These are phyloP conservation scores for Euplexia lucipara DNA, from an alignment of 2,888 invertebrate genomes.

Conservation along the genomic window DNA sequence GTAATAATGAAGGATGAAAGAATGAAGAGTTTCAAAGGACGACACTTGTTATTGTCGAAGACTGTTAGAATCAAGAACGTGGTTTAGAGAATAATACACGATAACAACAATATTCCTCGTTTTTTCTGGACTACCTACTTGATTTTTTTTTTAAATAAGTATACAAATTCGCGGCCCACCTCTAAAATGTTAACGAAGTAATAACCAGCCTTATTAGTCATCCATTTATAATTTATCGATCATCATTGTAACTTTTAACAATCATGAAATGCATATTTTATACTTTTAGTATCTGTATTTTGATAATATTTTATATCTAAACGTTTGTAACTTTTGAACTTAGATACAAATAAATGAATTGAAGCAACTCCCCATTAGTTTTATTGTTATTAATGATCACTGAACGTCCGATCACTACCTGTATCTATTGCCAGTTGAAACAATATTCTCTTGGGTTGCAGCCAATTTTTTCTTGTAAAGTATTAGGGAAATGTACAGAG, in stretches of 20 bases:
- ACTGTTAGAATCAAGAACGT: too few relatives aligned
- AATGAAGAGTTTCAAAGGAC: too few relatives aligned
- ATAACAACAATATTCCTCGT: too few relatives aligned
- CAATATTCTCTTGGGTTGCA: slow-evolving; percentile 67
- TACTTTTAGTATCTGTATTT: slow-evolving; percentile 76
- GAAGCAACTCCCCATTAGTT: slow-evolving; percentile 59
- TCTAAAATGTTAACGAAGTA: slow-evolving; percentile 29
- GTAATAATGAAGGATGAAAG: too few relatives aligned
- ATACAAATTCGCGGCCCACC: too few relatives aligned
- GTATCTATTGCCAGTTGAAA: slow-evolving; percentile 60
- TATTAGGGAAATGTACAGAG: slow-evolving; percentile 69
- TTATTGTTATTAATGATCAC: slow-evolving; percentile 46
- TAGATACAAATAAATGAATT: slow-evolving; percentile 80
- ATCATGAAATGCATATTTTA: slow-evolving; percentile 68
- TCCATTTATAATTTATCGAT: slow-evolving; percentile 38
- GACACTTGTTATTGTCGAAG: too few relatives aligned
- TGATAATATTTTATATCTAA: slow-evolving; percentile 75
- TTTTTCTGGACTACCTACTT: too few relatives aligned
- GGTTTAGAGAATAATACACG: too few relatives aligned
- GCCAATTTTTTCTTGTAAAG: slow-evolving; percentile 74
- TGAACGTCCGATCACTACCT: slow-evolving; percentile 50
- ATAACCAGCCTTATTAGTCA: slow-evolving; percentile 40
- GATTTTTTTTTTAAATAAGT: too few relatives aligned
- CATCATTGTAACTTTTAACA: slow-evolving; percentile 42
- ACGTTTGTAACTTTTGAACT: slow-evolving; percentile 74